Evolutionary conservation across 2,113 vertebrate species (phyloP).

Genomic region (Gymnobelideus leadbeateri): DNA sequence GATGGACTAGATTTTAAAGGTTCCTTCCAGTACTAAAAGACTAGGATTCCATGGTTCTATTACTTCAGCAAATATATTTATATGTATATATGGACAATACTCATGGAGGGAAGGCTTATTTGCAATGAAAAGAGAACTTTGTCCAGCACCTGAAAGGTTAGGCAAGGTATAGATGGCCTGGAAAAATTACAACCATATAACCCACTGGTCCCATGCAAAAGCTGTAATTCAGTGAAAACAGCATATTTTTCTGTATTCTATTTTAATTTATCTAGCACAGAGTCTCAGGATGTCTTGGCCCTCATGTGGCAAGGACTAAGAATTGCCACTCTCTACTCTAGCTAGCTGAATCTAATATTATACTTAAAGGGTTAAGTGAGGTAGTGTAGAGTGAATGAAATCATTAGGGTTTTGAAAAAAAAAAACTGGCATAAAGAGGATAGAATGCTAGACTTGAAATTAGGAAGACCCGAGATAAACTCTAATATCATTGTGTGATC

Average conservation of each 20-base stretch:
- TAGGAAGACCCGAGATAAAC: neutral
- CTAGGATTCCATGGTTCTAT: neutral
- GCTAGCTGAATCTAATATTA: neutral
- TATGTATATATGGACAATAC: neutral
- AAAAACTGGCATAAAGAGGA: neutral
- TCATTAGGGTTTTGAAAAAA: neutral
- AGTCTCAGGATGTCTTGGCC: neutral
- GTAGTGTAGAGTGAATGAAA: neutral
- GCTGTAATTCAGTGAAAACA: neutral
- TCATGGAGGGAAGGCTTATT: neutral
- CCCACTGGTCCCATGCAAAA: neutral
- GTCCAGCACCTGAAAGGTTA: neutral
- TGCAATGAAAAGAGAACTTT: neutral
- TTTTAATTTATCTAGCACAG: neutral
- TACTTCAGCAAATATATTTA: neutral
- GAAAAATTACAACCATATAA: neutral
- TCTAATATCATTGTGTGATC: neutral
- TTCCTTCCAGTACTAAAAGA: neutral
- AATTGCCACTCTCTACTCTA: neutral
- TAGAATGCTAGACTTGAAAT: neutral
- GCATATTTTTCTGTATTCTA: neutral
- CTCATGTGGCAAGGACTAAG: neutral
- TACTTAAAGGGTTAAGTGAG: neutral
- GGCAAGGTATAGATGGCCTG: neutral
- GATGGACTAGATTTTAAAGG: neutral